These are phyloP conservation scores for Ameiurus melas DNA, from an alignment of 2,113 vertebrate genomes.

Conservation along the genomic window DNA sequence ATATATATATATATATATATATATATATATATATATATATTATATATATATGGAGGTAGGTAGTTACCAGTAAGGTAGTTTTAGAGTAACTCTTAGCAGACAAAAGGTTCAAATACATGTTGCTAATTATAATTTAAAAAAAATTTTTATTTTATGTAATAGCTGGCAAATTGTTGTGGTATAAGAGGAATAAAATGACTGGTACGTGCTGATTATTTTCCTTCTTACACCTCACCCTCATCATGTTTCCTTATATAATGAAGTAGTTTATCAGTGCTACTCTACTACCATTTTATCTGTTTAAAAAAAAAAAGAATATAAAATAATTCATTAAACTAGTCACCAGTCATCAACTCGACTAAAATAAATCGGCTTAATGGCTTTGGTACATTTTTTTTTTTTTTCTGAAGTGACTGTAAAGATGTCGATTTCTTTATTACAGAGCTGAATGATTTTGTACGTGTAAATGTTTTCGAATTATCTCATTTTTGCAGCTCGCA, in stretches of 20 bases:
- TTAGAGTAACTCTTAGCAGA: neutral
- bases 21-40: too few relatives aligned
- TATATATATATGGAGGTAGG: too few relatives aligned
- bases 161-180: neutral
- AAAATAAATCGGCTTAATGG: neutral
- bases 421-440: neutral
- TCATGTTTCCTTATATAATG: neutral
- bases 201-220: neutral
- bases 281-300: neutral
- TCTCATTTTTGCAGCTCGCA: neutral
- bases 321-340: neutral
- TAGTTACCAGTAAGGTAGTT: neutral
- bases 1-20: too few relatives aligned
- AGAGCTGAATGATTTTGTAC: neutral
- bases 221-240: neutral
- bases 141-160: neutral
- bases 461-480: neutral
- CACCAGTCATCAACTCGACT: neutral
- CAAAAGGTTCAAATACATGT: neutral
- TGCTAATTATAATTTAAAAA: too few relatives aligned
- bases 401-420: neutral
- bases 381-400: neutral
- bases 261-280: neutral
- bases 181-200: neutral
- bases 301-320: neutral